Base-by-base conservation (phyloP, 35 echinoderm and acorn worm species). In the Apostichopus californicus region DNA sequence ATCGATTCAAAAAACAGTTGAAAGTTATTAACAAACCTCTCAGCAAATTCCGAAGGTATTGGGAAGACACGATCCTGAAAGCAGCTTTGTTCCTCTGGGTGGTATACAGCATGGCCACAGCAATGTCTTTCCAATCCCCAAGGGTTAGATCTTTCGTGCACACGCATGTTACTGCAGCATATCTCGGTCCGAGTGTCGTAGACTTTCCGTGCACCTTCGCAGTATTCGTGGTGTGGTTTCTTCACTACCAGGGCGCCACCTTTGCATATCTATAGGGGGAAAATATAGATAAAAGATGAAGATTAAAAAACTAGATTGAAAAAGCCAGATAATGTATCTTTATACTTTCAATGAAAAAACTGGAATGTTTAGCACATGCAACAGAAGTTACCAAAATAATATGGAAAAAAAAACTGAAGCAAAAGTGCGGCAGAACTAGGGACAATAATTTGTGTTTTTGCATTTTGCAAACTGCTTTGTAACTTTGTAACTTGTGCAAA, bases 41-140 rank as follows among this genome's bases (percentile, higher is more conserved):
- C 23, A n/a, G 81, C 15, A n/a, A 63, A 85, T 85, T 58, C 58
- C 58, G 57, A 17, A 13, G 81, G 81, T 54, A 85, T 58, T 8
- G 28, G 55, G 18, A 58, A 85, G 21, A 85, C 54, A 59, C 58
- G 81, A 18, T n/a, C 58, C 11, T 60, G 71, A 55, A n/a, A 21
- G 23, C 81, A 85, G 55, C 55, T 58, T 59, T 85, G 81, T 17
- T 58, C 81, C 20, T 53, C 6, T 85, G 81, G 81, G 54, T 85
- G 81, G 55, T 85, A 60, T 0, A 23, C 17, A 5, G 28, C 14
- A 85, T 85, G 58, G 14, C 81, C 81, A 15, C 81, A 85, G 11
- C 81, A 85, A 60, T 52, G 15, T 58, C 81, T 85, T 55, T 5
- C 58, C 81, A 59, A 20, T 12, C 55, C 81, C 81, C 81, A 85